A percentile compares a stretch with the other conserved stretches of the same genome.
These are phyloP conservation scores for Drosophila eohydei DNA, from an alignment of 2,888 invertebrate species.

Conservation along the genomic window DNA sequence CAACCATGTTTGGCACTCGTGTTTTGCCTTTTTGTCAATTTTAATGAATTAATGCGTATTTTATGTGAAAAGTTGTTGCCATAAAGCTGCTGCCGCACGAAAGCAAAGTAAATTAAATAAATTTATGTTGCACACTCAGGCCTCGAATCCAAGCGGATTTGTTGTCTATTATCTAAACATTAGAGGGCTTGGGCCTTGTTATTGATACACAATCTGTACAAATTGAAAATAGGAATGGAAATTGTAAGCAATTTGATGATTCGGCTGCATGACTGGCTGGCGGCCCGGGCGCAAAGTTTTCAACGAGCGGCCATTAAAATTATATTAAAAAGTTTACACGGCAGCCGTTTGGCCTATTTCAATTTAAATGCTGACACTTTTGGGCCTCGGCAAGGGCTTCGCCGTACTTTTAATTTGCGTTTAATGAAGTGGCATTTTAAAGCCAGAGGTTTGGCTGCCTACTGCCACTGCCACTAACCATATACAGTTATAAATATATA, in stretches of 20 bases:
- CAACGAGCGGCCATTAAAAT: slow-evolving; percentile 66
- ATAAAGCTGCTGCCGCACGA: slow-evolving; percentile 39
- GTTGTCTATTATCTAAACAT: slow-evolving; percentile 75
- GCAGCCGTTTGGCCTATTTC: slow-evolving; percentile 56
- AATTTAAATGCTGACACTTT: slow-evolving; percentile 50
- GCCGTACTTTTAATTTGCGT: slow-evolving; percentile 57
- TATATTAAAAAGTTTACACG: slow-evolving; percentile 74
- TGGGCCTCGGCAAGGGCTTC: slow-evolving; percentile 19
- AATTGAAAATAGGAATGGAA: slow-evolving; percentile 70
- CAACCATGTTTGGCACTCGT: slow-evolving; percentile 69
- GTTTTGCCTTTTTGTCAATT: slow-evolving; percentile 79
- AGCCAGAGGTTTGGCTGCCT: slow-evolving; percentile 11
- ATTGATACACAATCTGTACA: slow-evolving; percentile 75
- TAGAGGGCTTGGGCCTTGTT: slow-evolving; percentile 43
- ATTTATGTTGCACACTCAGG: slow-evolving; percentile 55
- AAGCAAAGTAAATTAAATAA: slow-evolving; percentile 78
- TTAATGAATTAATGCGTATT: slow-evolving; percentile 80
- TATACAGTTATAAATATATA: not conserved
- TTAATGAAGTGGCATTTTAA: slow-evolving; percentile 64
- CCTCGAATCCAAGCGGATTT: slow-evolving; percentile 14
- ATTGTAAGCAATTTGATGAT: slow-evolving; percentile 67
- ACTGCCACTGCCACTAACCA: not conserved
- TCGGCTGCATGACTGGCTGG: slow-evolving; percentile 12
- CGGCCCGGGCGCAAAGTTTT: slow-evolving; percentile 43
- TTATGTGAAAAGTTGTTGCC: slow-evolving; percentile 75